phyloP scores from a whole-genome alignment of 2,113 vertebrate genomes.

The Triplophysa dalaica region DNA sequence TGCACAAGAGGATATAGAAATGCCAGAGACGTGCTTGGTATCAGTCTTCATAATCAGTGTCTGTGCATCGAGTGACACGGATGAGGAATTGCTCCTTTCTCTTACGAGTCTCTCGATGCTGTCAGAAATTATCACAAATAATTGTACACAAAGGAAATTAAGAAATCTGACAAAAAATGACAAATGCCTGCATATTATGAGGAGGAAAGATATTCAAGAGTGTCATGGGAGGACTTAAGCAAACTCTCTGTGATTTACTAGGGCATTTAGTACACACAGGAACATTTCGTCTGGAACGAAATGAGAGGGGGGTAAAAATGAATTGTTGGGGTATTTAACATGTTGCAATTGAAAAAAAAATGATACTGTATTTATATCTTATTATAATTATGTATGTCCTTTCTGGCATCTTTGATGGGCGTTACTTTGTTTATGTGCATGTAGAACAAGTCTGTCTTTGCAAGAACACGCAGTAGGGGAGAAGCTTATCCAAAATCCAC shows the following conservation, averaged over 20 bases:
- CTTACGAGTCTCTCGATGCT: constrained; percentile 39
- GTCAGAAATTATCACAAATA: constrained; percentile 45
- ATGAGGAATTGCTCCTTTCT: constrained; percentile 38
- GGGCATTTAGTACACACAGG: constrained; percentile 34
- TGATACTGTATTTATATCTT: constrained; percentile 12
- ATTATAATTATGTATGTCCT: background rate
- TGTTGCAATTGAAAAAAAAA: background rate
- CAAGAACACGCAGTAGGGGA: background rate
- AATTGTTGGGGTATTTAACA: constrained; percentile 23
- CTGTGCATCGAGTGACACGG: constrained; percentile 28
- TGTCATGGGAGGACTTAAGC: constrained; percentile 32
- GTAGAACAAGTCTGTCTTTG: constrained; percentile 7
- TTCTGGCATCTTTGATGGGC: constrained; percentile 9
- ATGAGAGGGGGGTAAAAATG: background rate
- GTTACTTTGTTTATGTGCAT: background rate
- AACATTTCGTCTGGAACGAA: constrained; percentile 1
- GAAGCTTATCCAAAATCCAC: constrained; percentile 15
- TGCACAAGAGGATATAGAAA: constrained; percentile 39
- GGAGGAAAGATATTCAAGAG: constrained; percentile 22
- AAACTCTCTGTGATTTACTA: constrained; percentile 34
- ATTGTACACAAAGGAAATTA: constrained; percentile 45
- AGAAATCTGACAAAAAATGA: constrained; percentile 41
- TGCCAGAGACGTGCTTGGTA: constrained; percentile 41
- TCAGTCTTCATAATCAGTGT: constrained; percentile 38
- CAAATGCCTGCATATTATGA: constrained; percentile 27